These are phyloP conservation scores for Myotis yumanensis DNA, from an alignment of 2,113 vertebrate species.

Conservation along the genomic window DNA sequence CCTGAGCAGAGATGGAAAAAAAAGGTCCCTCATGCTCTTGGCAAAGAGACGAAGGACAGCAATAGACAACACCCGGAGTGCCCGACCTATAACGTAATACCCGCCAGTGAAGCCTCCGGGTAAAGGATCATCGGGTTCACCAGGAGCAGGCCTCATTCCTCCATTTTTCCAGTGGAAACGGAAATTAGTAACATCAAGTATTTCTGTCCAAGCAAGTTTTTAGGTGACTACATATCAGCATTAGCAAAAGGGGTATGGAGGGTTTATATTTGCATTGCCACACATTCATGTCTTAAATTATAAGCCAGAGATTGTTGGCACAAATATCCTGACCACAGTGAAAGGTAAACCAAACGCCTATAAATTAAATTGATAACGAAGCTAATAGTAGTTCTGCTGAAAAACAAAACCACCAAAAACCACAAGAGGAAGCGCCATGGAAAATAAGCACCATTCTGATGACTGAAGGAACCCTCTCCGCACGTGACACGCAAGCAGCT, in stretches of 20 bases:
- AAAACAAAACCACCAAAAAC: background rate
- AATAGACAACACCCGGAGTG: background rate
- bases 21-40: background rate
- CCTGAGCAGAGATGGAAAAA: slow-evolving; percentile 8
- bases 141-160: background rate
- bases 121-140: background rate
- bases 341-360: slow-evolving; percentile 41
- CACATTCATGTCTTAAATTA: background rate
- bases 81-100: background rate
- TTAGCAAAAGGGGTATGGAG: background rate
- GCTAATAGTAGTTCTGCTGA: background rate
- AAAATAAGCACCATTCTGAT: slow-evolving; percentile 7
- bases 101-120: background rate
- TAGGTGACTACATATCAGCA: background rate
- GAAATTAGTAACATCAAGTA: background rate
- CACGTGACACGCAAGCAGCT: background rate
- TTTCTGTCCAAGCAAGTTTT: background rate
- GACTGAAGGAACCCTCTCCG: background rate
- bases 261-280: background rate
- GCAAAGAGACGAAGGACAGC: background rate
- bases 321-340: background rate
- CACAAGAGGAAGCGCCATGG: background rate
- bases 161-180: slow-evolving; percentile 22
- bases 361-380: slow-evolving; percentile 33
- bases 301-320: slow-evolving; percentile 25